Evolutionary conservation across 2,113 vertebrate species (phyloP).

Genomic region (Mormoops blainvillei): DNA sequence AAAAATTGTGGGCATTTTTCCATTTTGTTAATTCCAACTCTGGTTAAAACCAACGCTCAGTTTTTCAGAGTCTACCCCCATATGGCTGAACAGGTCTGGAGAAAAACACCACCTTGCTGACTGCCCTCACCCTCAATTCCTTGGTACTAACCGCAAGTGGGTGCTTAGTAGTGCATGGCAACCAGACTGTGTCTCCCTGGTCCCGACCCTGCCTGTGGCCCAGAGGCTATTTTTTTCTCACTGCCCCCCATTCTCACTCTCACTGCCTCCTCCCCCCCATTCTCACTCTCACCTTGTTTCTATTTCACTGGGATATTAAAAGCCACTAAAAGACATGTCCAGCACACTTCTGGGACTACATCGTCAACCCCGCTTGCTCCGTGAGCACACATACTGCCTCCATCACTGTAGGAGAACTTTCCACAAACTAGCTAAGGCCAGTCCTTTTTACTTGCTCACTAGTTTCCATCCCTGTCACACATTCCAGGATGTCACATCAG

Average conservation of each 20-base stretch:
- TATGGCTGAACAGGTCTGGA: background rate
- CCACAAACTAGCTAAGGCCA: background rate
- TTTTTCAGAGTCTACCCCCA: background rate
- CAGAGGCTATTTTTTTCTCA: background rate
- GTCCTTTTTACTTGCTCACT: background rate
- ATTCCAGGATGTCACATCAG: background rate
- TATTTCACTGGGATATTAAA: background rate
- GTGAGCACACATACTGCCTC: background rate
- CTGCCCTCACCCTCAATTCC: background rate
- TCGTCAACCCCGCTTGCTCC: background rate
- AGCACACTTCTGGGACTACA: background rate
- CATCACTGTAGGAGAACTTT: background rate
- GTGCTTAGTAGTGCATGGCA: background rate
- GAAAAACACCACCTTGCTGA: background rate
- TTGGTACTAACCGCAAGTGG: background rate
- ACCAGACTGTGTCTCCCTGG: background rate
- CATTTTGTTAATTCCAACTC: background rate
- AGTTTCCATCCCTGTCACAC: background rate
- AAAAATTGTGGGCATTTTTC: background rate
- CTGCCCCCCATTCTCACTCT: background rate
- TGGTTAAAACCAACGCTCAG: background rate
- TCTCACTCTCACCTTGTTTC: background rate
- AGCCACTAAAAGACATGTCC: background rate
- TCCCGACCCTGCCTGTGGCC: too few relatives aligned
- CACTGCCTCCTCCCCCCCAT: fast-evolving